Evolutionary conservation across 2,888 invertebrate species (phyloP).

Genomic region (Hoplodrina blanda): DNA sequence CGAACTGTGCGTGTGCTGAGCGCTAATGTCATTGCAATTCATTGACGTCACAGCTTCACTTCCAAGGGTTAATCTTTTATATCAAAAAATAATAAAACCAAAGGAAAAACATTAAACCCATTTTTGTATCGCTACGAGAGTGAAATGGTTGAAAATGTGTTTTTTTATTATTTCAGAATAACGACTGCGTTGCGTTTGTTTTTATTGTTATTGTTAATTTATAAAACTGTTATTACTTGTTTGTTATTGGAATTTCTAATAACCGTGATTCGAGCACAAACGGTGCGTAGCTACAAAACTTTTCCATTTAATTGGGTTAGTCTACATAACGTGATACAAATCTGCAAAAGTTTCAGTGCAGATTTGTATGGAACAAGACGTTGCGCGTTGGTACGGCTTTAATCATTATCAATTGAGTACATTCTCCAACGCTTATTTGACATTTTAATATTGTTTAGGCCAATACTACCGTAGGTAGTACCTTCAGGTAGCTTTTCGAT

Average conservation of each 20-base stretch:
- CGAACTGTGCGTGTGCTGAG: too few species aligned
- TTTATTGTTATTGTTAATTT: constrained; percentile 43
- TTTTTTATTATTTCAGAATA: constrained; percentile 22
- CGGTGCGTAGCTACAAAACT: background rate
- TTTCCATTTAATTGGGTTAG: constrained; percentile 10
- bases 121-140: constrained; percentile 33
- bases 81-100: constrained; percentile 50
- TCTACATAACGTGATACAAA: constrained; percentile 3
- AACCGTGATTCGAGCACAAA: constrained; percentile 1
- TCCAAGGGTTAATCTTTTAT: constrained; percentile 58
- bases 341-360: background rate
- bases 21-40: constrained; percentile 67
- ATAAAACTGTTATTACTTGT: constrained; percentile 42
- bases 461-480: too few species aligned
- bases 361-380: background rate
- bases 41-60: constrained; percentile 55
- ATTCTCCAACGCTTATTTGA: too few species aligned
- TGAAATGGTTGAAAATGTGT: constrained; percentile 3
- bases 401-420: too few species aligned
- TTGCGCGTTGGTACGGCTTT: too few species aligned
- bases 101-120: constrained; percentile 54
- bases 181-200: constrained; percentile 24
- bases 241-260: constrained; percentile 34
- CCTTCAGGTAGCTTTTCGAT: background rate
- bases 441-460: too few species aligned